Base-by-base conservation (phyloP, 2,113 vertebrate genomes). In the Oxygymnocypris stewartii region DNA sequence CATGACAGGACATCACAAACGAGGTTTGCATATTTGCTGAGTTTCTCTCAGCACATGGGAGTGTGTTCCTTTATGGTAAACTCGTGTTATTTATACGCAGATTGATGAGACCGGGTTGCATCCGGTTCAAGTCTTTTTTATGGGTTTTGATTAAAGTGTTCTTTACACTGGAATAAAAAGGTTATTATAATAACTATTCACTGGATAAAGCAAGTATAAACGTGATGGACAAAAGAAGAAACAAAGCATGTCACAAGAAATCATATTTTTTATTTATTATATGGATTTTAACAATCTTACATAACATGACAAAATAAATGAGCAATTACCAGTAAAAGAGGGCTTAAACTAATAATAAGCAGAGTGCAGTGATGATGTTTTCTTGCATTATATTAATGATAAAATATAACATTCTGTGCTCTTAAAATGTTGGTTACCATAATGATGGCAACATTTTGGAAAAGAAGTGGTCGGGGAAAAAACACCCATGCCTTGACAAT, bases 221-320 rank as follows among this genome's bases (percentile, higher is more conserved):
- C 23, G 6, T 8, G 1, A 23, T 23, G 18, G 40, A 47, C 2
- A 44, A 25, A 75, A 75, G 13, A 28, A 14, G 12, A 75, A n/a
- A 44, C 23, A 5, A 25, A 14, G 10, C 20, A 6, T n/a, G 73
- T 47, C n/a, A 20, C 35, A 47, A 75, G 73, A 12, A 75, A 47
- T 25, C 42, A 47, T 75, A 4, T 47, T 47, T 47, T 28, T 49
- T 4, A 49, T 76, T 76, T 76, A 14, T 49, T 49, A 28, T 47
- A 47, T 76, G 40, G 42, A 76, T 44, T 47, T 75, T 20, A 75
- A 74, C 35, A 74, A 74, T 73, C 16, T 42, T 42, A 74, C 37
- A 74, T 37, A 20, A 13, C n/a, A n/a, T n/a, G n/a, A n/a, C 42
- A 47, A n/a, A n/a, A 47, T 6, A 76, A 76, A 6, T 28, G 0